Conservation (phyloP, 1,140 invertebrate species). For the Zelostemma sp. region DNA sequence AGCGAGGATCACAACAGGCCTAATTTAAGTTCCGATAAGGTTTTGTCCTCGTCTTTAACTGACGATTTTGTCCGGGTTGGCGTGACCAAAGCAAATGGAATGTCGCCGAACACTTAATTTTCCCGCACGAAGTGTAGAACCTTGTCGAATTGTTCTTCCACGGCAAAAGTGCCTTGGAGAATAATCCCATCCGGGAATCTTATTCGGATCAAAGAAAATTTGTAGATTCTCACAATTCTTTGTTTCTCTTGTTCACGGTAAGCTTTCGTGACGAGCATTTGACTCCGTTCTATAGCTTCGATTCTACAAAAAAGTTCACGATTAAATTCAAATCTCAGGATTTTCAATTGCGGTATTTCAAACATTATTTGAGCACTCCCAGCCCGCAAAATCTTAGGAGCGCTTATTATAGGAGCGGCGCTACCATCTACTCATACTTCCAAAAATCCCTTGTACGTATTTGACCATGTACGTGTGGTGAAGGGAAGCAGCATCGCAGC, state of each 20-base stretch:
- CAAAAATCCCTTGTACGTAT: no score
- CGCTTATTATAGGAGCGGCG: no score
- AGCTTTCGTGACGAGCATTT: conserved; percentile 90
- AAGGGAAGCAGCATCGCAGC: no score
- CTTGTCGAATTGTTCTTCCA: conserved; percentile 80
- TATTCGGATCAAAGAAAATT: conserved; percentile 86
- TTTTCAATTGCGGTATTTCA: no score
- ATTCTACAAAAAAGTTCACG: conserved; percentile 67
- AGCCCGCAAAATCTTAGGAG: no score
- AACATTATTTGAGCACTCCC: no score
- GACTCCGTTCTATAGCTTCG: conserved; percentile 83
- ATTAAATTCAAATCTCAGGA: no score
- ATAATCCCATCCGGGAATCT: conserved; percentile 89
- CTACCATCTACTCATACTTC: no score
- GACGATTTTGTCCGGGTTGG: conserved; percentile 75
- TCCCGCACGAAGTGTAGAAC: conserved; percentile 82
- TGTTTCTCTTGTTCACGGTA: conserved; percentile 91
- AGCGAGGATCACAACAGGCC: conserved; percentile 80
- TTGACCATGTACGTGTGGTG: no score
- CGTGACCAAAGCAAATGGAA: conserved; percentile 76
- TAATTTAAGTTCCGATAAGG: conserved; percentile 78
- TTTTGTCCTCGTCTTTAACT: conserved; percentile 75
- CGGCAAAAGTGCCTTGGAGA: conserved; percentile 87
- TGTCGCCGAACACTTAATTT: conserved; percentile 75
- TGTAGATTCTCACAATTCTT: conserved; percentile 84